phyloP scores from a whole-genome alignment of 35 echinoderm and acorn worm genomes.

The Ophiothrix spiculata region DNA sequence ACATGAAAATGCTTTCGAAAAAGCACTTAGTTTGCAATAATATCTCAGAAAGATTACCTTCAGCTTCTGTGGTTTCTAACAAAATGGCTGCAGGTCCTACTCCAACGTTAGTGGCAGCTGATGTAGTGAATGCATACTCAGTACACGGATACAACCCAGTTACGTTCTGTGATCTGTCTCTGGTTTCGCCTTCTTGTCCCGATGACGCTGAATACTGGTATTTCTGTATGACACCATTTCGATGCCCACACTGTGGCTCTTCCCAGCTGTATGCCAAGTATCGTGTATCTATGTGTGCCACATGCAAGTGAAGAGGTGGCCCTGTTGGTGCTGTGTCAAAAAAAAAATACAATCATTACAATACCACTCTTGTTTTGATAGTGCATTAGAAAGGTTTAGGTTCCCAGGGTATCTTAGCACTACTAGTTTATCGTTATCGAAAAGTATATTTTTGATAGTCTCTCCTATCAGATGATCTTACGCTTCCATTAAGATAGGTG shows the following conservation, averaged over 20 bases:
- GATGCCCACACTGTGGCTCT: not conserved
- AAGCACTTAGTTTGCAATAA: no score
- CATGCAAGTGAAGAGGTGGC: not conserved
- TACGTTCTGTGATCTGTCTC: not conserved
- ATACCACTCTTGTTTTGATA: not conserved
- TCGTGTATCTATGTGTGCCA: not conserved
- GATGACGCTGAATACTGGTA: not conserved
- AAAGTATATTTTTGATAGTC: not conserved
- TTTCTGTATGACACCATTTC: not conserved
- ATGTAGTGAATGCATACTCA: not conserved
- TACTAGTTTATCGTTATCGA: not conserved
- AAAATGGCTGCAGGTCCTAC: not conserved
- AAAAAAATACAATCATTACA: not conserved
- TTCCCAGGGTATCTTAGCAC: no score
- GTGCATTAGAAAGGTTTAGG: not conserved
- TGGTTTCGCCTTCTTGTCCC: not conserved
- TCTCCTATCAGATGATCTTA: no score
- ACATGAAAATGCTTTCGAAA: no score
- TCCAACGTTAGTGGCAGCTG: not conserved
- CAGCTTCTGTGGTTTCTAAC: not conserved
- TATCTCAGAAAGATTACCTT: no score
- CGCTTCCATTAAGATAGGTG: no score
- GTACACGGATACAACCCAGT: not conserved
- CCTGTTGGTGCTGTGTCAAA: not conserved
- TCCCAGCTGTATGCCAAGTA: not conserved